Base-by-base conservation (phyloP, 2,888 invertebrate genomes). In the Nipponacmea schrenckii region DNA sequence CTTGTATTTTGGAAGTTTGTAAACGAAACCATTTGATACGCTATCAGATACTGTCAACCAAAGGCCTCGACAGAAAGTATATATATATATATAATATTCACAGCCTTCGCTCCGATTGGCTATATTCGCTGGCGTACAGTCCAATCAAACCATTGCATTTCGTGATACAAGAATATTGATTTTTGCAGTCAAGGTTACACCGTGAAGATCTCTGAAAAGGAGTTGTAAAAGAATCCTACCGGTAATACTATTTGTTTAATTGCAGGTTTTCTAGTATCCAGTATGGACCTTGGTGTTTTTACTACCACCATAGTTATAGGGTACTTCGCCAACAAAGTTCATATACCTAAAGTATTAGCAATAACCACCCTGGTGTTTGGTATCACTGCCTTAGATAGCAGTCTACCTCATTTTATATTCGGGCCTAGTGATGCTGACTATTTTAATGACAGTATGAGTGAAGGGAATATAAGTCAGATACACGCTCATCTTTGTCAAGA, bases 281-380 rank as follows among this genome's bases (percentile, higher is more conserved):
- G 80, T 68, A 83, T 84, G 65, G 83, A 85, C 70, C 79, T 84
- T 24, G 84, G 84, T 17, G 83, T 76, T 67, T 71, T 84, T 56
- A n/a, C 69, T 15, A 72, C 70, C 26, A 78, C 77, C 12, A 62
- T 81, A 7, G 77, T 81, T 63, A 70, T 80, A 24, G 78, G 79
- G 7, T 76, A 80, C 67, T 74, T 77, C 12, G 77, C 79, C 15
- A 67, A 65, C 2, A 50, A 65, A 15, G 46, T 75, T 26, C 79
- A 81, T 62, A 80, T 76, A 24, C 82, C 82, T 0, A 71, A 79
- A 27, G 12, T 70, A 77, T 12, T 77, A 75, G 62, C 68, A 1
- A 17, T 75, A 12, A 70, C 73, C 12, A 78, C 76, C 1, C 63
- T 77, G 1, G 27, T 78, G 26, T 79, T 71, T 62, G 80, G 81